Evolutionary conservation across 2,113 vertebrate genomes (phyloP).

Genomic region (Redunca redunca): DNA sequence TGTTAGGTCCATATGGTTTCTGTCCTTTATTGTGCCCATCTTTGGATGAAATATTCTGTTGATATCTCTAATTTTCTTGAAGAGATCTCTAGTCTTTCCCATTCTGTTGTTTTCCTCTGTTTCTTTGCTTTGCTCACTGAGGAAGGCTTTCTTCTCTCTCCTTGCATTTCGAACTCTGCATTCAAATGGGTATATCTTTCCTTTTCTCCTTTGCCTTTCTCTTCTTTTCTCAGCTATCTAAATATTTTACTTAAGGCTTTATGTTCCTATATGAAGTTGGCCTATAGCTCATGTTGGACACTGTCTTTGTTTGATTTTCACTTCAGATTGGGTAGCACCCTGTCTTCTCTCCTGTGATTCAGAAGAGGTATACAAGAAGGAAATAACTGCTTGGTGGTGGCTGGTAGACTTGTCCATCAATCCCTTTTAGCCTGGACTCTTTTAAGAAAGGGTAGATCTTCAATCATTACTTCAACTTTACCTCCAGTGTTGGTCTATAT

Average conservation of each 20-base stretch:
- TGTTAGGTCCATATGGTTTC: neutral
- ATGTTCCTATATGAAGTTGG: neutral
- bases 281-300: neutral
- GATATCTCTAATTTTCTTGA: neutral
- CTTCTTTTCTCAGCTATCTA: neutral
- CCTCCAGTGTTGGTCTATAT: neutral
- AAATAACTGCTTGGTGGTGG: neutral
- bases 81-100: neutral
- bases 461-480: neutral
- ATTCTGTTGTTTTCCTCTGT: neutral
- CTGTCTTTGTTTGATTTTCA: neutral
- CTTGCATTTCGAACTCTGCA: neutral
- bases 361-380: neutral
- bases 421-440: neutral
- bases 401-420: neutral
- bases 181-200: neutral
- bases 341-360: neutral
- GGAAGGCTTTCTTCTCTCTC: neutral
- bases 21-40: neutral
- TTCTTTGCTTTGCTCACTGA: neutral
- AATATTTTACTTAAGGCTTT: neutral
- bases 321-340: neutral
- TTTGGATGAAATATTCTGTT: neutral
- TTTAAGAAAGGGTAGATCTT: neutral
- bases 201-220: neutral